phyloP scores from a whole-genome alignment of 2,888 invertebrate genomes.

The Fabriciana adippe region DNA sequence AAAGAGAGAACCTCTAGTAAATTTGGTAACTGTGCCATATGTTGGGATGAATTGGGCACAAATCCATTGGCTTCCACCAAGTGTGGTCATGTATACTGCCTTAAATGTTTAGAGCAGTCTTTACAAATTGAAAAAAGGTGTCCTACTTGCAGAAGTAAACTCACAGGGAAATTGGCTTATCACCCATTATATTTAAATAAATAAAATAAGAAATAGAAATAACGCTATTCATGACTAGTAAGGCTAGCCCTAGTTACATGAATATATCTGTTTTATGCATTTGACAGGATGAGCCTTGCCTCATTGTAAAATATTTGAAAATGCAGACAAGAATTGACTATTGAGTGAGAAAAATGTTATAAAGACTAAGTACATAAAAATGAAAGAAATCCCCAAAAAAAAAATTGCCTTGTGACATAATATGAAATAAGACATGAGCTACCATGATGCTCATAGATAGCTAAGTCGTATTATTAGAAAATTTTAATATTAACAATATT shows the following conservation, averaged over 20 bases:
- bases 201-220: not conserved
- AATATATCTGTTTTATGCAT: not conserved
- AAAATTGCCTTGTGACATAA: no score
- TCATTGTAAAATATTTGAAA: no score
- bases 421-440: no score
- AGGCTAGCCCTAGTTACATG: not conserved
- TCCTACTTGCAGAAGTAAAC: conserved; percentile 56
- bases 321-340: not conserved
- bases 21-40: conserved; percentile 62
- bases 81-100: conserved; percentile 68
- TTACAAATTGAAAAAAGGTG: conserved; percentile 53
- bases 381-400: no score
- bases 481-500: no score
- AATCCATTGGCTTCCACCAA: conserved; percentile 62
- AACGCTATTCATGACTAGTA: conserved; percentile 86
- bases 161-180: conserved; percentile 52
- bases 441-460: no score
- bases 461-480: no score
- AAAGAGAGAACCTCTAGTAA: conserved; percentile 24
- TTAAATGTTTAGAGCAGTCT: conserved; percentile 52
- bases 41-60: conserved; percentile 58
- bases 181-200: conserved; percentile 50
- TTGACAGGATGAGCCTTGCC: no score
- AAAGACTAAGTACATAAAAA: no score
- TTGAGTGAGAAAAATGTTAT: not conserved